Evolutionary conservation across 2,797 vertebrate genomes (phyloP).

Genomic region (Pseudotriccus pelzelni): DNA sequence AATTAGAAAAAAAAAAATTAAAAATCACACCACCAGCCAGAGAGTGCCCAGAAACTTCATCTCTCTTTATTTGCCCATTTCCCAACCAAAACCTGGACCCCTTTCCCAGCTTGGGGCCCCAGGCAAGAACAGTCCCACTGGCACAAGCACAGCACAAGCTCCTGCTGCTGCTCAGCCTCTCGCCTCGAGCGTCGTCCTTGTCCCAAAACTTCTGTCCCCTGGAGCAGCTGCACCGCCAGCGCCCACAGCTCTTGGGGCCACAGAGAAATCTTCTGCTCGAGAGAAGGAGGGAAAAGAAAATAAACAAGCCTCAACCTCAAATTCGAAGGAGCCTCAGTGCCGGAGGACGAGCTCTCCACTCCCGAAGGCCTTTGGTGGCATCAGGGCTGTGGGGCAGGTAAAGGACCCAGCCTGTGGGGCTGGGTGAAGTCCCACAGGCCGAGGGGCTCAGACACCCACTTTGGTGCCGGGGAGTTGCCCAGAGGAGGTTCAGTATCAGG

Average conservation of each 20-base stretch:
- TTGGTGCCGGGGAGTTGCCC: not conserved
- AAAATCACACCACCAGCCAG: not conserved
- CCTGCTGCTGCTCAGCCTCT: not conserved
- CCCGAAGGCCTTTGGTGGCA: constrained; percentile 62
- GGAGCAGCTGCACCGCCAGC: not conserved
- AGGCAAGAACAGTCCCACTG: not conserved
- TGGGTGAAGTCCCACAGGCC: not conserved
- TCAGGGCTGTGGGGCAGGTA: constrained; percentile 70
- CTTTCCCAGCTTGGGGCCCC: not conserved
- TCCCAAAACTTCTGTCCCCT: not conserved
- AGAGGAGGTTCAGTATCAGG: not conserved
- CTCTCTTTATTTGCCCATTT: constrained; percentile 22
- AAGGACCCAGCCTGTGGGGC: not conserved
- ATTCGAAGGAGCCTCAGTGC: not conserved
- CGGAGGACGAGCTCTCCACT: constrained; percentile 47
- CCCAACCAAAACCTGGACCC: not conserved
- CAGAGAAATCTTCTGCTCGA: not conserved
- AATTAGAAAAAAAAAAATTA: no score
- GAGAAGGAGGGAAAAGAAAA: not conserved
- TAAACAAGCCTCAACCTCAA: rapidly evolving
- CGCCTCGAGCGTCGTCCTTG: not conserved
- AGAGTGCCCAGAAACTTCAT: not conserved
- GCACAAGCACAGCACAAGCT: not conserved
- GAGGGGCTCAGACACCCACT: not conserved
- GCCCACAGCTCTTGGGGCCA: not conserved